Conservation (phyloP, 2,888 invertebrate species). For the Ormyrus labotus region DNA sequence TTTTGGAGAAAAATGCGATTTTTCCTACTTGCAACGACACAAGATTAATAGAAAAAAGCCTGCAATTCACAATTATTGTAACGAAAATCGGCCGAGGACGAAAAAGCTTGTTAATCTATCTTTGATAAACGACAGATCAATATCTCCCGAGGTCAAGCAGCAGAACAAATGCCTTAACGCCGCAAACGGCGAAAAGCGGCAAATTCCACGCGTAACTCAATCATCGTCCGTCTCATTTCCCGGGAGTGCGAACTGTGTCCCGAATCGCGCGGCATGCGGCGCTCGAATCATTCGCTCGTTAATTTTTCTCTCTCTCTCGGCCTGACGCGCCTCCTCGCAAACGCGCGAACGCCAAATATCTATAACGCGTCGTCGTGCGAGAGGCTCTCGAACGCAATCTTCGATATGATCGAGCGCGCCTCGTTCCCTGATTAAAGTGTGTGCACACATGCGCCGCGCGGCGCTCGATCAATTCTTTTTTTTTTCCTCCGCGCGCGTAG, state of each 20-base stretch:
- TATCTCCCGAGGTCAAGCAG: not conserved
- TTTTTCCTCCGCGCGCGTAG: not conserved
- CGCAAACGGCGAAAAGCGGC: slow-evolving; percentile 26
- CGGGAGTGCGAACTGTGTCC: slow-evolving; percentile 41
- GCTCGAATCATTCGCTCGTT: slow-evolving; percentile 51
- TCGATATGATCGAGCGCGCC: slow-evolving; percentile 35
- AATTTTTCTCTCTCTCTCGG: slow-evolving; percentile 8
- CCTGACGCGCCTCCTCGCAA: not conserved
- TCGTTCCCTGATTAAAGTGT: slow-evolving; percentile 4
- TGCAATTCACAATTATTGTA: not conserved
- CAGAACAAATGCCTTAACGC: slow-evolving; percentile 14
- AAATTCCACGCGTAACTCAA: slow-evolving; percentile 33
- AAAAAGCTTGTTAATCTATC: slow-evolving; percentile 30
- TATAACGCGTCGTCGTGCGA: slow-evolving; percentile 38
- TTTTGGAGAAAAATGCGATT: too few relatives aligned
- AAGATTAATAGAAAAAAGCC: too few relatives aligned
- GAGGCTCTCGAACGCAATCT: slow-evolving; percentile 1
- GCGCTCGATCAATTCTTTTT: not conserved
- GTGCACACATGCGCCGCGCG: not conserved
- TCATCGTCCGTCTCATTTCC: slow-evolving; percentile 38
- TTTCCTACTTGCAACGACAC: too few relatives aligned
- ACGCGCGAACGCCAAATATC: slow-evolving; percentile 11
- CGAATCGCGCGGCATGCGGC: slow-evolving; percentile 12
- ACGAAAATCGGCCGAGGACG: not conserved
- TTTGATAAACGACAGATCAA: slow-evolving; percentile 44